Conservation (phyloP, 2,888 invertebrate species). For the Sussaba pulchella region DNA sequence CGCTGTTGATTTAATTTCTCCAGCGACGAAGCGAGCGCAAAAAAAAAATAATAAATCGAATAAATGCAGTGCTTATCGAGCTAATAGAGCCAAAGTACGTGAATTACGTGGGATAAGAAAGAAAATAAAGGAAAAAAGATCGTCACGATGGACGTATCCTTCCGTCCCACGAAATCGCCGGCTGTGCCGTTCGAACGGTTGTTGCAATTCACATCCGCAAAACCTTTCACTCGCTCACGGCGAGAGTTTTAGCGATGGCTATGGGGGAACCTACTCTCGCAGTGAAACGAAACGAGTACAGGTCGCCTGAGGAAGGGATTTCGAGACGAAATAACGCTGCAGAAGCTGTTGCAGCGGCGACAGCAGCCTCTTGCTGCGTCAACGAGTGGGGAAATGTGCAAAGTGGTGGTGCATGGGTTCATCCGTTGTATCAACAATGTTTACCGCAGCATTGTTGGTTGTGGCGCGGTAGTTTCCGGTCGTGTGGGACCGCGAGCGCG, state of each 20-base stretch:
- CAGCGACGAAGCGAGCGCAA: background rate
- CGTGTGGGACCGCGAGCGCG: slow-evolving; percentile 30
- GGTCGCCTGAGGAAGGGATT: slow-evolving; percentile 42
- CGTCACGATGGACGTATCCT: slow-evolving; percentile 19
- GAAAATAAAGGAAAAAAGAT: background rate
- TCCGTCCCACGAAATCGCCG: slow-evolving; percentile 7
- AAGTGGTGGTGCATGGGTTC: slow-evolving; percentile 39
- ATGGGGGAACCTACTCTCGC: background rate
- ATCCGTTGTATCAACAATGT: slow-evolving; percentile 39
- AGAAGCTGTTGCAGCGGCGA: background rate
- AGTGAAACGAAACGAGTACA: slow-evolving; percentile 36
- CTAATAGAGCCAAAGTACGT: no score
- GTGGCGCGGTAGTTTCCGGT: slow-evolving; percentile 59
- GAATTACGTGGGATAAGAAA: background rate
- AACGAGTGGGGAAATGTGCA: slow-evolving; percentile 35
- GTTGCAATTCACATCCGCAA: slow-evolving; percentile 1
- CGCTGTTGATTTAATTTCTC: background rate
- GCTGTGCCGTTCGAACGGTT: background rate
- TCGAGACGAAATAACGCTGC: slow-evolving; percentile 28
- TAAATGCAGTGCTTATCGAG: no score
- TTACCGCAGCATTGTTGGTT: slow-evolving; percentile 44
- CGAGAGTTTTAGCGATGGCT: slow-evolving; percentile 46
- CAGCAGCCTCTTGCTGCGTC: background rate
- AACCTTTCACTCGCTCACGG: slow-evolving; percentile 62
- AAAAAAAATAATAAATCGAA: background rate